Percentiles rank a stretch among this genome's conserved stretches.
These are phyloP conservation scores for Pemphredon lugubris DNA, from an alignment of 2,888 invertebrate genomes.

Conservation along the genomic window DNA sequence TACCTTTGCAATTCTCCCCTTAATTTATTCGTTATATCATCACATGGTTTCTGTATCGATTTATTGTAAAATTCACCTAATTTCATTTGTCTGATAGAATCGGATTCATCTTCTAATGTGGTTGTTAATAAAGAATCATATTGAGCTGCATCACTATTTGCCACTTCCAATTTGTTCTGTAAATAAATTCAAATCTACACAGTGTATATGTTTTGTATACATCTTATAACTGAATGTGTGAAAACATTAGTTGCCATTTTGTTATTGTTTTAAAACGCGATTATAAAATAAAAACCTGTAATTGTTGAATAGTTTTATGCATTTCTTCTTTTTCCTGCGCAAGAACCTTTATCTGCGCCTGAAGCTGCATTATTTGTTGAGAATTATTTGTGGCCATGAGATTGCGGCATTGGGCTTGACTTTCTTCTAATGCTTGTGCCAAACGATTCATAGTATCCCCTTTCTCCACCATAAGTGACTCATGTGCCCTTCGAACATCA, in stretches of 20 bases:
- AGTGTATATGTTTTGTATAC: neutral
- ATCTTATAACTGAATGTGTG: too few relatives aligned
- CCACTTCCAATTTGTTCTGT: conserved; percentile 73
- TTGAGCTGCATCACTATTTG: conserved; percentile 72
- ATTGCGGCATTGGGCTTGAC: conserved; percentile 82
- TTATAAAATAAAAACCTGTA: conserved; percentile 63
- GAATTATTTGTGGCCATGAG: conserved; percentile 80
- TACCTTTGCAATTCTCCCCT: conserved; percentile 81
- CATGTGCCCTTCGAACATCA: conserved; percentile 84
- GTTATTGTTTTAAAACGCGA: neutral
- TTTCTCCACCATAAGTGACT: conserved; percentile 85
- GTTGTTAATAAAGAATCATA: conserved; percentile 75
- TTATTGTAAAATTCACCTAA: conserved; percentile 69
- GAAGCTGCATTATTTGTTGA: conserved; percentile 82
- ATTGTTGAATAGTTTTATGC: conserved; percentile 68
- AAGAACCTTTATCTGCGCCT: conserved; percentile 82
- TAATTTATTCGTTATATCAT: conserved; percentile 80
- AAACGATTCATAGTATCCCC: conserved; percentile 85
- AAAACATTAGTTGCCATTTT: too few relatives aligned
- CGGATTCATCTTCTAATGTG: conserved; percentile 73
- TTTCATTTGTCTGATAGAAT: conserved; percentile 76
- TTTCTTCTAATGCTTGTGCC: conserved; percentile 84
- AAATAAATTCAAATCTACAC: conserved; percentile 34
- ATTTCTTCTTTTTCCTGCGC: conserved; percentile 83
- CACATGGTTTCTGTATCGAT: conserved; percentile 76